Conservation (phyloP, 1,140 invertebrate species). For the Teleogryllus occipitalis region DNA sequence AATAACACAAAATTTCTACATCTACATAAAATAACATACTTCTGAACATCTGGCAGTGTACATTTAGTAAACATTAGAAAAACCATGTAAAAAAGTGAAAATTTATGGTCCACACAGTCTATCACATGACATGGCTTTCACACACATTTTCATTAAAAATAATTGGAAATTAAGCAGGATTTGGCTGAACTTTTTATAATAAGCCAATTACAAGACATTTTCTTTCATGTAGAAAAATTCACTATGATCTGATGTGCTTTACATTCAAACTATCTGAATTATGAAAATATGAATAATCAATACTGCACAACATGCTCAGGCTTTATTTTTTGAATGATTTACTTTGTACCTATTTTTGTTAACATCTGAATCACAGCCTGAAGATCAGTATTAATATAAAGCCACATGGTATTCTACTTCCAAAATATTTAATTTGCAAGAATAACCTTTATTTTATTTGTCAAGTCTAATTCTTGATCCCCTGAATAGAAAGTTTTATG, state of each 20-base stretch:
- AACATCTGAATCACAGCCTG: not conserved
- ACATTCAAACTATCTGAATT: not conserved
- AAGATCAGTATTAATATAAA: not conserved
- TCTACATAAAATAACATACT: not conserved
- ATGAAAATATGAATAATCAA: slow-evolving; percentile 1
- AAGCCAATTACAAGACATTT: not conserved
- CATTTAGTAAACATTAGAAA: not conserved
- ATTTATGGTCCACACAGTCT: not conserved
- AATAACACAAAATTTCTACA: not conserved
- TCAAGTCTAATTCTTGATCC: not conserved
- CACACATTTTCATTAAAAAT: not conserved
- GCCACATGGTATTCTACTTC: not conserved
- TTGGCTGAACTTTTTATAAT: not conserved
- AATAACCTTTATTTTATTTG: no score
- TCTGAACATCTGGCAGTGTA: not conserved
- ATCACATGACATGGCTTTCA: not conserved
- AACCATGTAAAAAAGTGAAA: not conserved
- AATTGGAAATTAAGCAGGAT: not conserved
- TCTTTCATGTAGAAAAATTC: not conserved
- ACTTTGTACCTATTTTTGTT: not conserved
- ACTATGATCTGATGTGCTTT: not conserved
- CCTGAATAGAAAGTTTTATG: no score
- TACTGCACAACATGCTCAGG: not conserved
- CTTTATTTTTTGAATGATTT: not conserved
- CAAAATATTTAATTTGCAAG: no score